phyloP scores from a whole-genome alignment of 2,888 invertebrate genomes.

The Spialia ferax region DNA sequence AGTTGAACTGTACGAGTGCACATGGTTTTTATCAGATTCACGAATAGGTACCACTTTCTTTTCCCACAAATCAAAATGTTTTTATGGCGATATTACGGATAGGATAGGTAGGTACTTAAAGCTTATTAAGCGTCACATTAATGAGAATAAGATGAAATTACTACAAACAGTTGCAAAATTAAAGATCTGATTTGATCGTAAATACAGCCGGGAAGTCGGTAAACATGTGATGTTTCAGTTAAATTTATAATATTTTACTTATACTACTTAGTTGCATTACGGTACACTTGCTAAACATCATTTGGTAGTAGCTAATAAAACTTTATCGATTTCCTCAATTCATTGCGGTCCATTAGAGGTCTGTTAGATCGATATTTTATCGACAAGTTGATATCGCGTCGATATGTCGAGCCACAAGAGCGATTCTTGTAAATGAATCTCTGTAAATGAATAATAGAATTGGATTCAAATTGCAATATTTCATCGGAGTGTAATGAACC shows the following conservation, averaged over 20 bases:
- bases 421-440: slow-evolving; percentile 46
- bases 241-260: background rate
- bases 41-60: slow-evolving; percentile 21
- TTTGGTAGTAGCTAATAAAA: slow-evolving; percentile 45
- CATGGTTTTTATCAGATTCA: slow-evolving; percentile 25
- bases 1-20: slow-evolving; percentile 4
- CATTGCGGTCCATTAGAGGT: slow-evolving; percentile 44
- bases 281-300: slow-evolving; percentile 42
- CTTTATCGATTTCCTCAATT: slow-evolving; percentile 48
- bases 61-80: slow-evolving; percentile 26
- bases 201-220: too few relatives aligned
- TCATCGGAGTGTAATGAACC: slow-evolving; percentile 40
- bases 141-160: too few relatives aligned
- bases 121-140: background rate
- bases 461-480: slow-evolving; percentile 40
- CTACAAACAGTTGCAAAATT: too few relatives aligned
- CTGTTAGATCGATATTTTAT: slow-evolving; percentile 42
- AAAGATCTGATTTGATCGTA: too few relatives aligned
- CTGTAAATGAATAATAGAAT: slow-evolving; percentile 41
- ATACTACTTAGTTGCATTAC: slow-evolving; percentile 24
- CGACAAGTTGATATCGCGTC: slow-evolving; percentile 39
- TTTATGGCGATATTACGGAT: slow-evolving; percentile 5
- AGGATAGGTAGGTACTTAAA: too few relatives aligned
- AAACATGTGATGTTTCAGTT: background rate
- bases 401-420: slow-evolving; percentile 35